Evolutionary conservation across 2,888 invertebrate genomes (phyloP).

Genomic region (Zootermopsis nevadensis): DNA sequence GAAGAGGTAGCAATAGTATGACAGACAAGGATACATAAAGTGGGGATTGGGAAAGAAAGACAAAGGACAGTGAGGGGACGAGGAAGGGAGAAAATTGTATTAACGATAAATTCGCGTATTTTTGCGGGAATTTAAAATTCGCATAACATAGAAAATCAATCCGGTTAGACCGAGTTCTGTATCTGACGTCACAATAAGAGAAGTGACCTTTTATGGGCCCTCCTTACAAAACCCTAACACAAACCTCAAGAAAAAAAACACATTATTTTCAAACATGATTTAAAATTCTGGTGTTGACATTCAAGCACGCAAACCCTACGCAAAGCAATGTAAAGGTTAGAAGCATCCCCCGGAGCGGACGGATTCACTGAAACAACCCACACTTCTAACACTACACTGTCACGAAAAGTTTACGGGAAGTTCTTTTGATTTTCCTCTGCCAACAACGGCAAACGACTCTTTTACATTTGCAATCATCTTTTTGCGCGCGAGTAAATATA

Average conservation of each 20-base stretch:
- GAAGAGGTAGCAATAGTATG: conserved; percentile 42
- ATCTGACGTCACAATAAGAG: conserved; percentile 34
- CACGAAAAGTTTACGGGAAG: background rate
- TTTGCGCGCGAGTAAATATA: background rate
- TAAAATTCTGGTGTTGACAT: conserved; percentile 13
- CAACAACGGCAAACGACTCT: background rate
- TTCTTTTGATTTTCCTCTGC: conserved; percentile 14
- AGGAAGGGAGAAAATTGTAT: conserved; percentile 28
- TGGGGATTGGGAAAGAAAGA: conserved; percentile 27
- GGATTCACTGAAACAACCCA: background rate
- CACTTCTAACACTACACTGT: background rate
- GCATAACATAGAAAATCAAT: conserved; percentile 42
- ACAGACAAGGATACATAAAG: conserved; percentile 11
- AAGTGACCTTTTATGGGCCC: conserved; percentile 25
- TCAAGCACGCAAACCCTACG: background rate
- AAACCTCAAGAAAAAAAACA: background rate
- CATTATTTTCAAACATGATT: conserved; percentile 10
- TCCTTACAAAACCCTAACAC: background rate
- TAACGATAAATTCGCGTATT: conserved; percentile 47
- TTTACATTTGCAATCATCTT: background rate
- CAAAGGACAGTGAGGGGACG: conserved; percentile 51
- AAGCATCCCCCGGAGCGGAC: background rate
- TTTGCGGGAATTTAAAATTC: conserved; percentile 42
- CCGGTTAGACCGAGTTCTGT: conserved; percentile 22
- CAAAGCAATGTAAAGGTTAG: conserved; percentile 31